Base-by-base conservation (phyloP, 2,888 invertebrate genomes). In the Callinectes sapidus region DNA sequence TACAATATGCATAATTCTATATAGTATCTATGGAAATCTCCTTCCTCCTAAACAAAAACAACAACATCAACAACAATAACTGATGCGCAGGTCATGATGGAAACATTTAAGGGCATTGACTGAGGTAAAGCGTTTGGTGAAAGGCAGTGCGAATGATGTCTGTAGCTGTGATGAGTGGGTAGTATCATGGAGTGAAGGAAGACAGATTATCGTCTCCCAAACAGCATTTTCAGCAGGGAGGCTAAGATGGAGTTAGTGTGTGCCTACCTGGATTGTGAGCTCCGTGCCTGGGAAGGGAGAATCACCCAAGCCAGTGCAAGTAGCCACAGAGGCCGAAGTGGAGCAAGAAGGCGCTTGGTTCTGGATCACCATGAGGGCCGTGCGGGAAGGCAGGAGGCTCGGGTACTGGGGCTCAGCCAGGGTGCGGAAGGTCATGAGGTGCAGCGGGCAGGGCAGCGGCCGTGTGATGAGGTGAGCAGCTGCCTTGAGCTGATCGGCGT, bases 401-500 rank as follows among this genome's bases (percentile, higher is more conserved):
- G 94, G 94, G 81, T 94, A 94, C 91, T 93, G 94, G 14, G 91
- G 91, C 77, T 93, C 95, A 1, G 95, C 95, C 88, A 95, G 91
- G 6, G 95, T 95, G 77, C 95, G 95, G 87, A 95, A 87, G 89
- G 95, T 95, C 92, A 95, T 92, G 61, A 95, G 92, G 93, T 95
- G 95, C 39, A 95, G 93, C 85, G 95, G 95, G 95, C 98, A 97
- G 0, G 98, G 97, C 92, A 97, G 95, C 23, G 95, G 95, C 61
- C 95, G 94, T 54, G 94, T 95, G 35, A 95, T 93, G 39, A 95
- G 95, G 39, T 94, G 93, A n/a, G 95, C 94, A n/a, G 89, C 94
- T 14, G 93, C 55, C 35, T 91, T 90, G n/a, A 95, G 90, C n/a
- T 92, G 92, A 85, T 93, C 92, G 8, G 93, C 90, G 61, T 89